Percentiles rank a stretch among this genome's conserved stretches.
phyloP scores from a whole-genome alignment of 2,797 vertebrate species.

The Brotula barbata region DNA sequence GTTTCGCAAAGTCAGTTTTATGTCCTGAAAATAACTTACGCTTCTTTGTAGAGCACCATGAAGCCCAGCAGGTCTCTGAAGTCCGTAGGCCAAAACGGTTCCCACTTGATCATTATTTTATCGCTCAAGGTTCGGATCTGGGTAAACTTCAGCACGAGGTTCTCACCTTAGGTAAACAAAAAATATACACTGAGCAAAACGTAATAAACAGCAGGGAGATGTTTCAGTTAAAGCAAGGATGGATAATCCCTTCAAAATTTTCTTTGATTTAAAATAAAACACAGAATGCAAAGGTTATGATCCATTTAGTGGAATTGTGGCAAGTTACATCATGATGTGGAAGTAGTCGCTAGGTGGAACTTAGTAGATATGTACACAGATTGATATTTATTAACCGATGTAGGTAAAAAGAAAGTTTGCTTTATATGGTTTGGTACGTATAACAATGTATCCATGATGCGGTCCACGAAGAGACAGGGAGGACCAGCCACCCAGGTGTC shows the following conservation, averaged over 20 bases:
- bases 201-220: no score
- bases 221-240: no score
- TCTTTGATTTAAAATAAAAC: neutral
- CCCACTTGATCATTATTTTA: slow-evolving; percentile 94
- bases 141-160: slow-evolving; percentile 86
- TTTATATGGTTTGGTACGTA: no score
- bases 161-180: slow-evolving; percentile 83
- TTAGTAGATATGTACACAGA: no score
- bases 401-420: no score
- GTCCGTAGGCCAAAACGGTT: slow-evolving; percentile 93
- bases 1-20: neutral
- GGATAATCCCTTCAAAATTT: neutral
- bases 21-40: slow-evolving; percentile 82
- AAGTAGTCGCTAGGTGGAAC: no score
- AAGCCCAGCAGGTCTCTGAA: slow-evolving; percentile 96
- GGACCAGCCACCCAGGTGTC: no score
- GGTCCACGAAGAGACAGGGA: no score
- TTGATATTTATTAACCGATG: no score
- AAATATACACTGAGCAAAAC: slow-evolving; percentile 17
- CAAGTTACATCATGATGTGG: no score
- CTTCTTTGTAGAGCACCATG: slow-evolving; percentile 98
- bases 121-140: slow-evolving; percentile 83
- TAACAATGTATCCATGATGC: no score
- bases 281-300: neutral
- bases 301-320: no score